phyloP scores from a whole-genome alignment of 2,113 vertebrate genomes.

The Oreochromis spilurus region DNA sequence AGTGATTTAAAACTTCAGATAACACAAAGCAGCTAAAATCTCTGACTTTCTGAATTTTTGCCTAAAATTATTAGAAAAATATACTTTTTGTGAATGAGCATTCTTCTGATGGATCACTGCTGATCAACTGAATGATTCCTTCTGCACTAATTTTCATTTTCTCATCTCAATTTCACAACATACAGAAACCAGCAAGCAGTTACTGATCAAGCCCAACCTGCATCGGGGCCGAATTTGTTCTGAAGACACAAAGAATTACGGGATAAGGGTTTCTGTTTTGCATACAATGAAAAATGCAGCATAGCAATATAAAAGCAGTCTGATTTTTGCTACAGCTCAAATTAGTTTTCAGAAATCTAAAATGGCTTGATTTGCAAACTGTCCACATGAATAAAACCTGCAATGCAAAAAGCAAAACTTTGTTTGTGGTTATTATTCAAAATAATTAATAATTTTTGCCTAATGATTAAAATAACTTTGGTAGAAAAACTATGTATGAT shows the following conservation, averaged over 20 bases:
- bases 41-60: neutral
- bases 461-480: neutral
- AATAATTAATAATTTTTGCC: neutral
- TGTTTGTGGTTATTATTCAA: neutral
- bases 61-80: neutral
- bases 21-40: neutral
- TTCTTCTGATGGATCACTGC: neutral
- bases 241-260: neutral
- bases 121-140: neutral
- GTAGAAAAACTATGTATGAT: neutral
- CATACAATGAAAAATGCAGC: neutral
- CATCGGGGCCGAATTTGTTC: neutral
- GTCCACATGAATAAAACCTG: neutral
- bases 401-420: neutral
- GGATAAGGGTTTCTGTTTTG: neutral
- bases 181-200: neutral
- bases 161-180: neutral
- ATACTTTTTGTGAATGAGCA: neutral
- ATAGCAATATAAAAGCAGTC: neutral
- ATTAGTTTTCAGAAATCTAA: neutral
- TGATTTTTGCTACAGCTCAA: neutral
- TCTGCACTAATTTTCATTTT: neutral
- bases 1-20: neutral
- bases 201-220: neutral
- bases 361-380: neutral